Base-by-base conservation (phyloP, 2,113 vertebrate species). In the Tautogolabrus adspersus region DNA sequence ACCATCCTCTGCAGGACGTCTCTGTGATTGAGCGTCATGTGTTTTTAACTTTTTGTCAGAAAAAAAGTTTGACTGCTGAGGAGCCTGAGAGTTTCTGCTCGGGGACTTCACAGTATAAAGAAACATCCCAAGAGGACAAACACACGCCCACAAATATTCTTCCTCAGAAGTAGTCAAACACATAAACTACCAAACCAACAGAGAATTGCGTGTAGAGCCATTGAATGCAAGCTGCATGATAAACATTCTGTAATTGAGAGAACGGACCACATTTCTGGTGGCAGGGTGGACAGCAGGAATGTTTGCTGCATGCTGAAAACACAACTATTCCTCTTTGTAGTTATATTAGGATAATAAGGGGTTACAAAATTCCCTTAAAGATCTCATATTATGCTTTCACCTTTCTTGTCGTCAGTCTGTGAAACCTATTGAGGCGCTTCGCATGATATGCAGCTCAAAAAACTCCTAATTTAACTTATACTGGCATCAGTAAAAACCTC, bases 171-270 rank as follows among this genome's bases (percentile, higher is more conserved):
- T 37, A 23, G 10, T 16, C 6, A 34, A 0, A 15, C 23, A 16
- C 56, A 61, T 7, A 0, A 26, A 44, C 34, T 4, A 59, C 30
- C 44, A 40, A 55, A 49, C 7, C 21, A 5, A 37, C n/a, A 37
- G 21, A 42, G 59, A 9, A 21, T 8, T 49, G 51, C 3, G 13
- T 52, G 44, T n/a, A 58, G 5, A 8, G 1, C 11, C 23, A 19
- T 60, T 1, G 54, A 52, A 66, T 84, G 56, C 71, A 75, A 78
- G 69, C 19, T 42, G 22, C n/a, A 8, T 64, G 73, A 89, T 84
- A 59, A 66, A 54, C 52, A 83, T n/a, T 87, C 75, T 74, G 37
- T 9, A 59, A 42, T 19, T 79, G 65, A 72, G 59, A 16, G 55
- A 65, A 69, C 65, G 46, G 68, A 71, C 65, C 52, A 34, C 60